Conservation (phyloP, 2,888 invertebrate species). For the Apomyelois bistriatella region DNA sequence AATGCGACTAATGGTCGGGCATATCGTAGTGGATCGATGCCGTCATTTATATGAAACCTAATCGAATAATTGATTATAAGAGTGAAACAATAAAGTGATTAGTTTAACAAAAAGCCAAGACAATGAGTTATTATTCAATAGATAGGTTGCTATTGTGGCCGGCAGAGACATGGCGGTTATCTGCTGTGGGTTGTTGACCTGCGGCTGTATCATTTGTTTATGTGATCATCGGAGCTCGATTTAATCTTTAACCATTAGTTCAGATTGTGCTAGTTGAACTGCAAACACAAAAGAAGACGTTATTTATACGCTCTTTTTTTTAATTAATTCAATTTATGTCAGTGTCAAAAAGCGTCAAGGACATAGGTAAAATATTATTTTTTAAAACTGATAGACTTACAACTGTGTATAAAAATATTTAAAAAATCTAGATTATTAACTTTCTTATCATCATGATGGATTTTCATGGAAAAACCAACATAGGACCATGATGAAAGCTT, state of each 20-base stretch:
- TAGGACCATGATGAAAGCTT: too few species aligned
- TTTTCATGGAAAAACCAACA: too few species aligned
- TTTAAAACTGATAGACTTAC: too few species aligned
- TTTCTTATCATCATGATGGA: too few species aligned
- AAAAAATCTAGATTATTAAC: too few species aligned
- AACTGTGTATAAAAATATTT: too few species aligned
- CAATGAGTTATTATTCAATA: constrained; percentile 76
- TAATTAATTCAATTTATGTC: too few species aligned
- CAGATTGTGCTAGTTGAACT: background rate
- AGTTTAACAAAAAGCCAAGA: constrained; percentile 75
- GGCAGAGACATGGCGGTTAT: constrained; percentile 50
- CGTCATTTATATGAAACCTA: constrained; percentile 71
- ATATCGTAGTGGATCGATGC: constrained; percentile 58
- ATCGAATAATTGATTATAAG: constrained; percentile 78
- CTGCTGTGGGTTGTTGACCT: constrained; percentile 62
- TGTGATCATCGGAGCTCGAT: constrained; percentile 63
- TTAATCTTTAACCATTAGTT: constrained; percentile 47
- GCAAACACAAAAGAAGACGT: too few species aligned
- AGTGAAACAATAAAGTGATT: constrained; percentile 78
- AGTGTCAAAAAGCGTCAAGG: too few species aligned
- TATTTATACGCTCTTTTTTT: too few species aligned
- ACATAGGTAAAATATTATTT: too few species aligned
- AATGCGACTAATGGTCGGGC: constrained; percentile 56
- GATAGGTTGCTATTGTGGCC: constrained; percentile 66
- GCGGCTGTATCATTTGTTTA: constrained; percentile 71